Evolutionary conservation across 2,888 invertebrate species (phyloP).

Genomic region (Drosophila multiciliata): DNA sequence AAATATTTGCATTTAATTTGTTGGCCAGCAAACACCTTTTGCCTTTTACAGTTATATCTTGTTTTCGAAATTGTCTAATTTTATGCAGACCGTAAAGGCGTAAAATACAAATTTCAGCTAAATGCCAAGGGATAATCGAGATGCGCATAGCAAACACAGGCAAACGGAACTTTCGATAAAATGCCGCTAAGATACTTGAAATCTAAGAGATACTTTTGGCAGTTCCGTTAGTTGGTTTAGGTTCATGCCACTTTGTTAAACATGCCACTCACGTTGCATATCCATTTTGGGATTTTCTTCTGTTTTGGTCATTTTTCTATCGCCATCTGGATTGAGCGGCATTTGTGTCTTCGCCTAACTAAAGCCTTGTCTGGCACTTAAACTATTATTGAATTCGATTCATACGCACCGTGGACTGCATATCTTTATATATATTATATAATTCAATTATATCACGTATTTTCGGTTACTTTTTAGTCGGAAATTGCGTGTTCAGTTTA

Average conservation of each 20-base stretch:
- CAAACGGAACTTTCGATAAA: slow-evolving; percentile 1
- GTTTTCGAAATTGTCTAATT: slow-evolving; percentile 4
- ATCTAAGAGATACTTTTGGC: slow-evolving; percentile 3
- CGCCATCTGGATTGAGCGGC: slow-evolving; percentile 48
- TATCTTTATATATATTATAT: background rate
- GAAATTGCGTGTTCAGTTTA: slow-evolving; percentile 53
- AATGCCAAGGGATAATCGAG: slow-evolving; percentile 8
- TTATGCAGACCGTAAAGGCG: slow-evolving; percentile 14
- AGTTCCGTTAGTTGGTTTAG: background rate
- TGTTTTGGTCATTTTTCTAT: background rate
- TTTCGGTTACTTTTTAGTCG: slow-evolving; percentile 36
- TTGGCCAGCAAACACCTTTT: slow-evolving; percentile 17
- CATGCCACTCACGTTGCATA: slow-evolving; percentile 61
- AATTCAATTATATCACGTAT: slow-evolving; percentile 17
- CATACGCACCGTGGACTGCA: slow-evolving; percentile 29
- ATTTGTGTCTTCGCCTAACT: slow-evolving; percentile 27
- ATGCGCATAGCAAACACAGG: background rate
- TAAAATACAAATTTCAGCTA: slow-evolving; percentile 2
- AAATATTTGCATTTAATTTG: slow-evolving; percentile 55
- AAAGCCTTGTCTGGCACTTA: slow-evolving; percentile 13
- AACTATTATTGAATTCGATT: slow-evolving; percentile 14
- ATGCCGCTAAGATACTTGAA: slow-evolving; percentile 10
- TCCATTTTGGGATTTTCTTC: slow-evolving; percentile 31
- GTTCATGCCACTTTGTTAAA: slow-evolving; percentile 4
- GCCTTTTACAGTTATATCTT: slow-evolving; percentile 4